Base-by-base conservation (phyloP, 1,140 invertebrate genomes). In the Drosophila azteca region DNA sequence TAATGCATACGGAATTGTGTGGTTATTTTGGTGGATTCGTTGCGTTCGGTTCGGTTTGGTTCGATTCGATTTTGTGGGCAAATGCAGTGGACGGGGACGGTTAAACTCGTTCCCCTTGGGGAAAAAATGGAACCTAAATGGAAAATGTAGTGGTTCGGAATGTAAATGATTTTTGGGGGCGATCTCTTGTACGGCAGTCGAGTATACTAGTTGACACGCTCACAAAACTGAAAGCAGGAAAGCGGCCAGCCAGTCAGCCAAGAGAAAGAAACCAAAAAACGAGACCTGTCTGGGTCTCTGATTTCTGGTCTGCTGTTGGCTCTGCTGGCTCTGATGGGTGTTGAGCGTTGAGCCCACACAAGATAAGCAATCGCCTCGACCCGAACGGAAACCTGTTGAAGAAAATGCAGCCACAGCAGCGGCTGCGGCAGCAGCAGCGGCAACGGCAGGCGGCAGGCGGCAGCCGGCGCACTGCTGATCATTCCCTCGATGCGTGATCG, bases 401-500 rank as follows among this genome's bases (percentile, higher is more conserved):
- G 83, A 88, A 87, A 87, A 87, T 87, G 82, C 82, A 88, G 73
- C 64, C 50, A 44, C 43, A 58, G 52, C 69, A 65, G 65, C 35
- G 11, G 35, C 35, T 1, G 11, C 35, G 8, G 52, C 69, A 64
- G 53, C 35, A 3, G 35, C 35, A 3, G 11, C 31, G 6, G 26
- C 26, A 26, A 6, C 6, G 26, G 78, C 82, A 87, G 24, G 24
- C 24, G 24, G 5, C 24, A 26, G 24, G 73, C 64, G 51, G 43
- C 43, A 52, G 46, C 69, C 57, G 65, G 53, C 54, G 65, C 45
- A 68, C 58, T 48, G 64, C 53, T 61, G 75, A 69, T 58, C 82
- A 87, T 81, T 83, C 83, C 74, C 66, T 72, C 74, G 44, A 76
- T 65, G 81, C 81, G 81, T 85, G 81, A 85, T 84, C 80, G 51